Evolutionary conservation across 2,888 invertebrate species (phyloP).

Genomic region (Drosophila cracens): DNA sequence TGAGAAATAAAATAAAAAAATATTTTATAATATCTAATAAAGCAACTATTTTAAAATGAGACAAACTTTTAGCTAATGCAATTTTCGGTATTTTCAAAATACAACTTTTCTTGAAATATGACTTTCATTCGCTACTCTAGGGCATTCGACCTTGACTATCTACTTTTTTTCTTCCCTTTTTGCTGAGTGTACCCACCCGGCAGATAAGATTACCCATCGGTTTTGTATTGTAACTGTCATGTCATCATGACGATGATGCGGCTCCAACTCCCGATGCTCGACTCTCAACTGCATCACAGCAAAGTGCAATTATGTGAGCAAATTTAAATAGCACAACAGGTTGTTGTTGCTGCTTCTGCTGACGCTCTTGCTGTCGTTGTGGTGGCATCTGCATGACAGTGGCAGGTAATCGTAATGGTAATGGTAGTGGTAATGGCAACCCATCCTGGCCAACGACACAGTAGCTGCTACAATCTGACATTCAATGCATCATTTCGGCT

Average conservation of each 20-base stretch:
- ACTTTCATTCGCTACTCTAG: neutral
- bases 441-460: slow-evolving; percentile 53
- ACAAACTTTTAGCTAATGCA: neutral
- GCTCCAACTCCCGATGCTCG: slow-evolving; percentile 27
- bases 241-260: slow-evolving; percentile 80
- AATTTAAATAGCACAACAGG: slow-evolving; percentile 78
- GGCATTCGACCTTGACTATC: neutral
- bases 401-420: slow-evolving; percentile 26
- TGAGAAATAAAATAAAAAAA: neutral
- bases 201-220: slow-evolving; percentile 68
- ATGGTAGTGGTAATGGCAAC: slow-evolving; percentile 48
- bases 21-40: neutral
- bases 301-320: slow-evolving; percentile 77
- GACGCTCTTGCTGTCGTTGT: slow-evolving; percentile 11
- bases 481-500: slow-evolving; percentile 78
- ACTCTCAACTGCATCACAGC: slow-evolving; percentile 30
- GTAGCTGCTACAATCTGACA: slow-evolving; percentile 70
- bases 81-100: neutral
- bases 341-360: slow-evolving; percentile 11
- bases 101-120: neutral
- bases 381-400: slow-evolving; percentile 40
- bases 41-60: neutral
- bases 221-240: slow-evolving; percentile 79
- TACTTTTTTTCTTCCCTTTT: neutral
- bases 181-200: slow-evolving; percentile 29